Evolutionary conservation across 2,113 vertebrate genomes (phyloP), one percentile per base, ranked within the genome.

Genomic region (Pomatostomus ruficeps): DNA sequence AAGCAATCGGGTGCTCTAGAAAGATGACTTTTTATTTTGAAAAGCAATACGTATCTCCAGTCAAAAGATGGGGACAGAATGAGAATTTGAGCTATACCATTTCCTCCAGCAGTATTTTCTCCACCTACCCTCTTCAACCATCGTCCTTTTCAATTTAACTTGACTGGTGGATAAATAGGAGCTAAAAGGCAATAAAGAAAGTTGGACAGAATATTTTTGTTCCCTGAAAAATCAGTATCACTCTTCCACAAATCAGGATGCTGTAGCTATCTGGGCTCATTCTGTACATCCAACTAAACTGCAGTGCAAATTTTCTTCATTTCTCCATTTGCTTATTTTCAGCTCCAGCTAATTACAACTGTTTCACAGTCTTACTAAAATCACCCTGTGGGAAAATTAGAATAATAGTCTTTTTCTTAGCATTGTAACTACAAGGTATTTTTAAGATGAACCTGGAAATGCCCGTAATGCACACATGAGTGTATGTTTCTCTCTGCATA

Each of bases 291-390:
- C 9, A 95, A 67, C 71, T 88, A 72, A 89, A 82, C 35, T 46
- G 57, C 65, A 88, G 51, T 72, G 83, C 86, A 95, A 74, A 92
- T 83, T 76, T 85, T 93, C 52, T 57, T 80, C 55, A n/a, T n/a
- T n/a, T n/a, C 76, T 93, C 70, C 58, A 38, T 89, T 94, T 94
- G 51, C 72, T 73, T 91, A 84, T 94, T 95, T 96, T 88, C 93
- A 97, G 66, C 58, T 92, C 61, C 40, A 61, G 81, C 83, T 93
- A 95, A 95, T 96, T 96, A 88, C 88, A 93, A 78, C 76, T 93
- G 21, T 77, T 89, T 89, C 87, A 86, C 57, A 90, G 71, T 38
- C 82, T 94, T 85, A 66, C 77, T 89, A 87, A 97, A 70, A 95
- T 93, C 74, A 80, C 85, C 85, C 73, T 55, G 40, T 12, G n/a